Evolutionary conservation across 2,113 vertebrate genomes (phyloP).

Genomic region (Cololabis saira): DNA sequence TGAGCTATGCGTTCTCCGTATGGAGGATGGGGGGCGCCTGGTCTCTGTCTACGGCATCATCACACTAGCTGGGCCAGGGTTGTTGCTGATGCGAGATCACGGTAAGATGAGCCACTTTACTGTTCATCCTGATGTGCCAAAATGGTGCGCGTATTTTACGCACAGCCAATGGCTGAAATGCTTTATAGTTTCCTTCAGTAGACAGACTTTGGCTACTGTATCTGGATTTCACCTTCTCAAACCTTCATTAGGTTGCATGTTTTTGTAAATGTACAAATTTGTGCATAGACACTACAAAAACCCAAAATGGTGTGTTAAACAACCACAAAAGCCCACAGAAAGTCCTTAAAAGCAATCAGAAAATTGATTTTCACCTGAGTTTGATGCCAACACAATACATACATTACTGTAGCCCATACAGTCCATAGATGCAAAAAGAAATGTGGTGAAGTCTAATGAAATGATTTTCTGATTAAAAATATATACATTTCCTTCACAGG

Average conservation of each 20-base stretch:
- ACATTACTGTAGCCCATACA: background rate
- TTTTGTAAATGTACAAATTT: background rate
- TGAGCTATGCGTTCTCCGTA: constrained; percentile 98
- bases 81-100: constrained; percentile 15
- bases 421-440: background rate
- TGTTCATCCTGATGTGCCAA: constrained; percentile 16
- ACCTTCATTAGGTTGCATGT: background rate
- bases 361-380: too few species aligned
- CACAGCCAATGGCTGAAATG: constrained; percentile 6
- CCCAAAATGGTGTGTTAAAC: background rate
- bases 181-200: background rate
- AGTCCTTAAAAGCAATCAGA: too few species aligned
- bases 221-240: background rate
- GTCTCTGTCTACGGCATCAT: constrained; percentile 95
- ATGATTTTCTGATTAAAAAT: constrained; percentile 8
- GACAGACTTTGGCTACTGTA: background rate
- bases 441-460: background rate
- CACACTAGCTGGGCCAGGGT: constrained; percentile 85
- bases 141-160: constrained; percentile 33
- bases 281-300: background rate
- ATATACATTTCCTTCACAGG: constrained; percentile 50
- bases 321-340: background rate
- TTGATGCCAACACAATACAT: too few species aligned
- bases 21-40: constrained; percentile 99
- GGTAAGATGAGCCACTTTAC: constrained; percentile 49